Conservation (phyloP, 1,140 invertebrate species). For the Lepidurus apus region DNA sequence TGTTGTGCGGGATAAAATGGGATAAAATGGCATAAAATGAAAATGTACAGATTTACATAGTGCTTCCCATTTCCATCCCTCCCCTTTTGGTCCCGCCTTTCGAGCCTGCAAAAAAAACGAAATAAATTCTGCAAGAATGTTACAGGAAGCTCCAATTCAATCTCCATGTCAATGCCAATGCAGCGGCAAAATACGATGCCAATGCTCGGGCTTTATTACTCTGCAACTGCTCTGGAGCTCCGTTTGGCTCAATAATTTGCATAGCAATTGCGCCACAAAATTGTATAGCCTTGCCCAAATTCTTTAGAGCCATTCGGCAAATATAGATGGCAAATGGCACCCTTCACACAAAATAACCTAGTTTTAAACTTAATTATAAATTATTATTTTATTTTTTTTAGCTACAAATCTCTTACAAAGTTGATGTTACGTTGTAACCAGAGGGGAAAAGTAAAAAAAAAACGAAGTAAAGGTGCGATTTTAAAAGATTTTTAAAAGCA, state of each 20-base stretch:
- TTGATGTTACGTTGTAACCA: no score
- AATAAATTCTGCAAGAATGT: constrained; percentile 15
- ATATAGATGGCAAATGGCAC: no score
- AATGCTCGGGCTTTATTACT: background rate
- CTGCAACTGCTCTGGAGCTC: background rate
- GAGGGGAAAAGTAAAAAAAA: no score
- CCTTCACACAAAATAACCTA: no score
- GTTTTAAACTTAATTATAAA: no score
- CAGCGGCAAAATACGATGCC: background rate
- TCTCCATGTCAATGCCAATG: constrained; percentile 6
- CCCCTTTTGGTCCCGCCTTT: background rate
- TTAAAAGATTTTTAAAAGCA: background rate
- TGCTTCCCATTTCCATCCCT: background rate
- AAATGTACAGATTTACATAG: background rate
- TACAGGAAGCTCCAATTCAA: constrained; percentile 1
- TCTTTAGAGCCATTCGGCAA: no score
- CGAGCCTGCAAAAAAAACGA: background rate
- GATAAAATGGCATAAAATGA: background rate
- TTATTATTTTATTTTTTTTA: no score
- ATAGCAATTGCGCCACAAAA: background rate
- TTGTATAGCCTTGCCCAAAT: no score
- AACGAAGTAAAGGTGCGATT: no score
- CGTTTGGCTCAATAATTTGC: background rate
- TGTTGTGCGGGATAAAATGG: background rate
- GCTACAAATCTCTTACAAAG: no score